These are phyloP conservation scores for Lithophane ornitopus DNA, from an alignment of 2,888 invertebrate species.

Conservation along the genomic window DNA sequence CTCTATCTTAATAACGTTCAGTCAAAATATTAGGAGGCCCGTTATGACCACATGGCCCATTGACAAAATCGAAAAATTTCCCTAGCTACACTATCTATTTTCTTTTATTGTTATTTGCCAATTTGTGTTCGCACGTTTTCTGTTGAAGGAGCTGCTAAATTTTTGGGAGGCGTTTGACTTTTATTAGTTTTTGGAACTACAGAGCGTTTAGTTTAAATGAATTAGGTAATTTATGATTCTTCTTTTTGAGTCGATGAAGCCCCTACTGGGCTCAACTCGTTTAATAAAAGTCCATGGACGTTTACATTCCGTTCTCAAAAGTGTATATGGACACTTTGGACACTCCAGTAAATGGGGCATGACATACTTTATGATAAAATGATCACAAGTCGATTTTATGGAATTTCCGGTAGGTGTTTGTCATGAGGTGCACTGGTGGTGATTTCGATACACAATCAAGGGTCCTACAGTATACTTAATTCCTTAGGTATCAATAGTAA, in stretches of 20 bases:
- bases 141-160: background rate
- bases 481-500: background rate
- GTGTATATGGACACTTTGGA: too few species aligned
- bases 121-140: constrained; percentile 31
- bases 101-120: constrained; percentile 40
- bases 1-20: constrained; percentile 80
- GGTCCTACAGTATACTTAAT: background rate
- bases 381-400: background rate
- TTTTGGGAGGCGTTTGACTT: background rate
- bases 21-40: constrained; percentile 75
- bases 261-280: too few species aligned
- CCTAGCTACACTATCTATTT: constrained; percentile 13
- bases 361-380: background rate
- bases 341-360: too few species aligned
- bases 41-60: constrained; percentile 58
- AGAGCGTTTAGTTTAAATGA: background rate
- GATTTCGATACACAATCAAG: background rate
- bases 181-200: background rate
- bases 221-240: too few species aligned
- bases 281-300: too few species aligned
- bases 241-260: too few species aligned
- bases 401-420: background rate
- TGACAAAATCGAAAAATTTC: constrained; percentile 58
- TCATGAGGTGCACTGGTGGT: background rate
- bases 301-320: too few species aligned